phyloP scores from a whole-genome alignment of 2,888 invertebrate species.

The Latheticus oryzae region DNA sequence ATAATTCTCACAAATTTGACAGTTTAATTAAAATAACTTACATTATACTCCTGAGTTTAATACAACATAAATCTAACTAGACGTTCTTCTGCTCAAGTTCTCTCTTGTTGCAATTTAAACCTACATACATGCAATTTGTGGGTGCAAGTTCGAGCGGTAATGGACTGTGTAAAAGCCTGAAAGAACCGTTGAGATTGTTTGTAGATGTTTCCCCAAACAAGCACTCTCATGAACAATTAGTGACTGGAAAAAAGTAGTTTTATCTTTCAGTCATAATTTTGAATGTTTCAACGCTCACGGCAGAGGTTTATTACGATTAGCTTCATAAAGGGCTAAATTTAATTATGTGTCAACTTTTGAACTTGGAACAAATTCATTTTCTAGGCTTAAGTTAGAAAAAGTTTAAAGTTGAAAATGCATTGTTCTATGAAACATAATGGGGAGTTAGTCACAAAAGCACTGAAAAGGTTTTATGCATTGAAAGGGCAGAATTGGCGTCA shows the following conservation, averaged over 20 bases:
- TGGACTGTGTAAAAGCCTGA: conserved; percentile 34
- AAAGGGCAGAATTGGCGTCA: conserved; percentile 20
- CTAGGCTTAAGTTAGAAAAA: too few species aligned
- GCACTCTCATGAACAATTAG: conserved; percentile 14
- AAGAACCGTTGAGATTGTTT: conserved; percentile 30
- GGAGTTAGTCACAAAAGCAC: conserved; percentile 28
- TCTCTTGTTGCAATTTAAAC: conserved; percentile 9
- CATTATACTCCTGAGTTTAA: too few species aligned
- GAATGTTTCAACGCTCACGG: too few species aligned
- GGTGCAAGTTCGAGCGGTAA: conserved; percentile 22
- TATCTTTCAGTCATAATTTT: too few species aligned
- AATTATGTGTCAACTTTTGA: too few species aligned
- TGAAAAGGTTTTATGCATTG: conserved; percentile 33
- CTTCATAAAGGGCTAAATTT: conserved; percentile 7
- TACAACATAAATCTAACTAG: too few species aligned
- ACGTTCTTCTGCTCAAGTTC: too few species aligned
- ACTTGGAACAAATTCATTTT: too few species aligned
- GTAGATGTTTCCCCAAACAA: conserved; percentile 12
- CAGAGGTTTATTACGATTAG: conserved; percentile 25
- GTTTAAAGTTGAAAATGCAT: conserved; percentile 35
- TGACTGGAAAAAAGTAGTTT: conserved; percentile 8
- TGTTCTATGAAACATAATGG: conserved; percentile 36
- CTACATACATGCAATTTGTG: conserved; percentile 9
- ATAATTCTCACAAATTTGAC: too few species aligned
- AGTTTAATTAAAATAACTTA: conserved; percentile 8